Evolutionary conservation across 2,113 vertebrate genomes (phyloP), one percentile per base, ranked within the genome.

Genomic region (Oriolus oriolus): DNA sequence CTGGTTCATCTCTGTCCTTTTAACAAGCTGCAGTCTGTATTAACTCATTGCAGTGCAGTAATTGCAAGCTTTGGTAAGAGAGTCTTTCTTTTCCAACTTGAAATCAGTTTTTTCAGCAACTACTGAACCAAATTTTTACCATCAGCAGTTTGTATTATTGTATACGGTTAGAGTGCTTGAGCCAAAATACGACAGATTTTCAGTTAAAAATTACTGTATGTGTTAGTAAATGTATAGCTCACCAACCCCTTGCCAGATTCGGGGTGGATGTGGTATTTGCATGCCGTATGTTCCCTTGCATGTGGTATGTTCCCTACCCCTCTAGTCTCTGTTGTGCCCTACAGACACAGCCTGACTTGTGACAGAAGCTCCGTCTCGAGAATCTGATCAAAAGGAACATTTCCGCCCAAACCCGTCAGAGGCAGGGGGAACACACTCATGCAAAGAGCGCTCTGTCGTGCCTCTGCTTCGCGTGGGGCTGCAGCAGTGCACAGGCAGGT

Each of bases 1-100:
- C 88, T 95, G 69, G 80, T 93, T 96, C 88, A 96, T 96, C 90
- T 93, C 83, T 95, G 86, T 63, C 92, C 78, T 96, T 96, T 93
- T 65, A 90, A 50, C 65, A 89, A 69, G 53, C 23, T 73, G 63
- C 42, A 84, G 31, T 68, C 47, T 56, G 16, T n/a, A 57, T 96
- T 96, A 96, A 94, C 90, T 84, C 86, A 56, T 90, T 87, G 44
- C 9, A 60, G 52, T 42, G 21, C 80, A 81, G 76, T 53, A 84
- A 73, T 61, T 39, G 44, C 76, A 86, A 84, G 14, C 19, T 89
- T 92, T 71, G 33, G 16, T 78, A 78, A 41, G 24, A 59, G 21
- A n/a, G 10, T 27, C 50, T 69, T 84, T 84, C n/a, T 35, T 89
- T 74, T 86, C 60, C 70, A 56, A 27, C 33, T 60, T 64, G 44